Conservation (phyloP, 2,797 vertebrate genomes). For the Thaleichthys pacificus region DNA sequence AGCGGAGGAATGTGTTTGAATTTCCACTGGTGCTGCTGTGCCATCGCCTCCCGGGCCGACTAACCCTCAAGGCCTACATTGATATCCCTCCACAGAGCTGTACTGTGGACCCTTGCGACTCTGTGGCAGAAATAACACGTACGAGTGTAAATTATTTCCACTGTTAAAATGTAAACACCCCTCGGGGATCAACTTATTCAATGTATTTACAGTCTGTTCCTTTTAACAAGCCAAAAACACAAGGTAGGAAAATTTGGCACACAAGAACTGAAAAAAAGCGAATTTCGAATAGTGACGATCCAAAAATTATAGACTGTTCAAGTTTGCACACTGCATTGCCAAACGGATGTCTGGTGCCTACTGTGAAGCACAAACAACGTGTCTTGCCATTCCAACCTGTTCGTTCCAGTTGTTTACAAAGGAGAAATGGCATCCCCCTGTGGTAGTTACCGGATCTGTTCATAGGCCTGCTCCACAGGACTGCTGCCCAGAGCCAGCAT, state of each 20-base stretch:
- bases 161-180: slow-evolving; percentile 33
- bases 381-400: slow-evolving; percentile 4
- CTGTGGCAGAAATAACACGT: slow-evolving; percentile 41
- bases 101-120: slow-evolving; percentile 56
- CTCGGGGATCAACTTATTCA: neutral
- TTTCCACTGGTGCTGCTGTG: slow-evolving; percentile 55
- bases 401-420: slow-evolving; percentile 44
- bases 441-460: slow-evolving; percentile 77
- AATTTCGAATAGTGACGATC: neutral
- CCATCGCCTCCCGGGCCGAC: slow-evolving; percentile 31
- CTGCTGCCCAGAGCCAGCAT: slow-evolving; percentile 74
- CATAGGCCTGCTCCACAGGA: slow-evolving; percentile 72
- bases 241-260: neutral
- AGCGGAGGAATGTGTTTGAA: slow-evolving; percentile 71
- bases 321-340: neutral
- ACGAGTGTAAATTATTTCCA: slow-evolving; percentile 45
- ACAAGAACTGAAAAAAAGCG: neutral
- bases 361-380: slow-evolving; percentile 3
- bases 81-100: slow-evolving; percentile 68
- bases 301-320: neutral
- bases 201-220: too few species aligned
- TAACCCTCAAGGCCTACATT: slow-evolving; percentile 75
- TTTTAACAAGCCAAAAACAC: neutral
- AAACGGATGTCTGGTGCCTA: neutral
- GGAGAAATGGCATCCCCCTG: slow-evolving; percentile 74